phyloP scores from a whole-genome alignment of 2,888 invertebrate genomes.

The Agonopterix arenella region DNA sequence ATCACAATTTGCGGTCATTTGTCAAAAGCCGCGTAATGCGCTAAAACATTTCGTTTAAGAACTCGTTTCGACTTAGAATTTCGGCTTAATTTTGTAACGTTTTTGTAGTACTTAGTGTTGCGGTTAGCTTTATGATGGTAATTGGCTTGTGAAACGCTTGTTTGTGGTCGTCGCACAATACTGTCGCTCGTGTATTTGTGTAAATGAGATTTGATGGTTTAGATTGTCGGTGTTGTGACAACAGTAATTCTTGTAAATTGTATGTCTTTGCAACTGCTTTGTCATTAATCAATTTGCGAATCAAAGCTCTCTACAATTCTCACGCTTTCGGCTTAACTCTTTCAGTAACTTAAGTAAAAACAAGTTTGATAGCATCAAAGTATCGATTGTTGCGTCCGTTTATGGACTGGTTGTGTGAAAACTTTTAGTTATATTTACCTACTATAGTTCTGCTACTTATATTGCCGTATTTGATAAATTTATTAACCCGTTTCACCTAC shows the following conservation, averaged over 20 bases:
- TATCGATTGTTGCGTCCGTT: too few species aligned
- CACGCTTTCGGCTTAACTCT: too few species aligned
- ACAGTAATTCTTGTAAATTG: background rate
- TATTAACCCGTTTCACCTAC: too few species aligned
- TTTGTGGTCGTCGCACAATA: slow-evolving; percentile 26
- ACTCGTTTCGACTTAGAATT: slow-evolving; percentile 32
- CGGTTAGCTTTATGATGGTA: slow-evolving; percentile 36
- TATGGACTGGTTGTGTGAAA: too few species aligned
- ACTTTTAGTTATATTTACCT: too few species aligned
- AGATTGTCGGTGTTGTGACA: slow-evolving; percentile 1
- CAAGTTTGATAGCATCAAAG: too few species aligned
- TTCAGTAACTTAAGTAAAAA: too few species aligned
- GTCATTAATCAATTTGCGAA: too few species aligned
- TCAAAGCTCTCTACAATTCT: too few species aligned
- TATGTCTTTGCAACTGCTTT: background rate
- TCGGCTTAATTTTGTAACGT: slow-evolving; percentile 48
- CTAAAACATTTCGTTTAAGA: slow-evolving; percentile 37
- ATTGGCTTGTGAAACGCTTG: slow-evolving; percentile 36
- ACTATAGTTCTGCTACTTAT: too few species aligned
- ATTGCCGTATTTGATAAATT: too few species aligned
- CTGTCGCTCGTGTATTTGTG: slow-evolving; percentile 10
- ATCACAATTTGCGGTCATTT: slow-evolving; percentile 72
- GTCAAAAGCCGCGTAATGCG: slow-evolving; percentile 47
- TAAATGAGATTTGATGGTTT: slow-evolving; percentile 8
- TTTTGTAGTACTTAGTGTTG: slow-evolving; percentile 35